A percentile compares a stretch with the other conserved stretches of the same genome.
Conservation (phyloP, 2,797 vertebrate species). For the Anabacerthia variegaticeps region DNA sequence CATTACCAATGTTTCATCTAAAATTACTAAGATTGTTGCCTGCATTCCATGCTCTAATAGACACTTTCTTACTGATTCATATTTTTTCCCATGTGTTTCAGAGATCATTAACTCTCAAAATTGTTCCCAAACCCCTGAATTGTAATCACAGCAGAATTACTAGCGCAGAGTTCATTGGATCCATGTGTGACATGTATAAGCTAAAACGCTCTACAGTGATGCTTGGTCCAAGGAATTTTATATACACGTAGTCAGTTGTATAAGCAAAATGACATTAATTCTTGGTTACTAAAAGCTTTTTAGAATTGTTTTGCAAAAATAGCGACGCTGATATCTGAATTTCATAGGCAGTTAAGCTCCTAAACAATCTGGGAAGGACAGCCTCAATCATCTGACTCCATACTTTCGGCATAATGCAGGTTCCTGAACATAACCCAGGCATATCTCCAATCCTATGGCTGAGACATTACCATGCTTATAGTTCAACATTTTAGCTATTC, state of each 20-base stretch:
- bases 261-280: background rate
- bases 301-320: background rate
- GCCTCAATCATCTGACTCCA: background rate
- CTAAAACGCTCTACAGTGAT: background rate
- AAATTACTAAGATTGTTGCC: background rate
- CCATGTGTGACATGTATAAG: background rate
- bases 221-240: background rate
- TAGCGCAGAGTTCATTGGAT: background rate
- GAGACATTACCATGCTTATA: background rate
- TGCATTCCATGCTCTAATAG: background rate
- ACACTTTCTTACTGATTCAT: background rate
- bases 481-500: background rate
- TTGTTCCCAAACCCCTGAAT: background rate
- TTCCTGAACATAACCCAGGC: background rate
- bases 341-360: background rate
- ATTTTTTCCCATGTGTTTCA: background rate
- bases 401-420: background rate
- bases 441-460: fast-evolving
- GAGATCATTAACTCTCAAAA: background rate
- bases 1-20: background rate
- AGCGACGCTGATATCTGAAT: background rate
- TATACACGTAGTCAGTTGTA: background rate
- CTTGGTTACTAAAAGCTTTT: background rate
- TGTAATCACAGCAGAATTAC: background rate
- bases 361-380: background rate